Evolutionary conservation across 2,113 vertebrate genomes (phyloP).

Genomic region (Ailurus styani): DNA sequence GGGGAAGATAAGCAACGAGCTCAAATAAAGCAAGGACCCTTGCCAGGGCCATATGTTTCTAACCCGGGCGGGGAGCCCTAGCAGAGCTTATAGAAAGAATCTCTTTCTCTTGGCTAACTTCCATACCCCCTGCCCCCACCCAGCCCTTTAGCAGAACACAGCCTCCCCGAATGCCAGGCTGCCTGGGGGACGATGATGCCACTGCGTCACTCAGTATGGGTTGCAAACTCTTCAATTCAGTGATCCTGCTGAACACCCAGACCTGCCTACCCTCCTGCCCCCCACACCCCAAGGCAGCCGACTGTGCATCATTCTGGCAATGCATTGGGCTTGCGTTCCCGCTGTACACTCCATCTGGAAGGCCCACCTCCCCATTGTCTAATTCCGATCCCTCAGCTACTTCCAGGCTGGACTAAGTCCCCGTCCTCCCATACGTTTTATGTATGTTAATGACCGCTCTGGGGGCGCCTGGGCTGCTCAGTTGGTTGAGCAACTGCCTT

Average conservation of each 20-base stretch:
- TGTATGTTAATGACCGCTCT: neutral
- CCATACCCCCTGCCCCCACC: neutral
- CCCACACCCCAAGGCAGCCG: neutral
- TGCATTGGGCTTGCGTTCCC: neutral
- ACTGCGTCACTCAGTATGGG: neutral
- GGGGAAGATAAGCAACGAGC: neutral
- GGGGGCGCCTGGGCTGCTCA: no score
- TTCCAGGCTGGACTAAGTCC: neutral
- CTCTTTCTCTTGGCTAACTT: neutral
- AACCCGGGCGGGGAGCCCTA: neutral
- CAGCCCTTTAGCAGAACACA: neutral
- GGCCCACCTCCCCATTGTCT: neutral
- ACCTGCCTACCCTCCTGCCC: neutral
- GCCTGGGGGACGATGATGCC: neutral
- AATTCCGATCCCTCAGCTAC: neutral
- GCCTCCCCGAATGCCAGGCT: neutral
- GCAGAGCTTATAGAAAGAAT: neutral
- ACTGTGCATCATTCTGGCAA: neutral
- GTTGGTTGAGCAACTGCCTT: no score
- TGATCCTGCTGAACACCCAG: neutral
- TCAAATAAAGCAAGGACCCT: neutral
- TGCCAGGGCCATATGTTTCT: slow-evolving; percentile 40
- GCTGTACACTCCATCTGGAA: neutral
- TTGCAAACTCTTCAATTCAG: neutral
- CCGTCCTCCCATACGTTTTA: neutral